Base-by-base conservation (phyloP, 2,113 vertebrate genomes). In the Microtus pennsylvanicus region DNA sequence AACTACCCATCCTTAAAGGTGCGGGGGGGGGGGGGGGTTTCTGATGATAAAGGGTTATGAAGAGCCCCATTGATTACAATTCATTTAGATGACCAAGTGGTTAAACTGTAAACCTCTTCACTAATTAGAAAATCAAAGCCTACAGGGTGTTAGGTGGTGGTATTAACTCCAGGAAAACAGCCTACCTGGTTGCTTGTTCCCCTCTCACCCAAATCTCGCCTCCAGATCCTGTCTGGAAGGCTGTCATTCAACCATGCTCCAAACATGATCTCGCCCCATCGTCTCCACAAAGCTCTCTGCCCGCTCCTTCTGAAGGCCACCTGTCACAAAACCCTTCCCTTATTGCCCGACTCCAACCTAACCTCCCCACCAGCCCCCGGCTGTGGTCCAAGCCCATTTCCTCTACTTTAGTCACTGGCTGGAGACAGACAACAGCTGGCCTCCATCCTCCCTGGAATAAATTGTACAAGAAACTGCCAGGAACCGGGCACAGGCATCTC, bases 351-450 rank as follows among this genome's bases (percentile, higher is more conserved):
- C 94, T 94, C 77, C 74, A 92, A 94, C 90, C 81, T 70, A 94
- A 94, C 8, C 13, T 14, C 47, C 28, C 75, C 74, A 4, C 26
- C 24, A 52, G 8, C 82, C 70, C 58, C 65, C 52, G 87, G 97
- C 94, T 96, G 45, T 22, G 14, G 93, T 95, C 95, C 97, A 96
- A 94, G 92, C 61, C 95, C 86, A 96, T 95, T 97, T 97, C 97
- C 97, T 97, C 52, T 61, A 74, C 81, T 80, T 87, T 91, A 52
- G 89, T 81, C 94, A 96, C 94, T 74, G 63, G 95, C 93, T 86
- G 90, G 95, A 95, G 95, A 85, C 45, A 13, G 93, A 96, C 94
- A 76, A 61, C 97, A 97, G 97, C 97, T 97, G 97, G 94, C 83
- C 63, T 97, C 94, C 97, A 94, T 93, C 92, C 88, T 93, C 77